Evolutionary conservation across 2,113 vertebrate species (phyloP), one percentile per base, ranked within the genome.

Genomic region (Puntigrus tetrazona): DNA sequence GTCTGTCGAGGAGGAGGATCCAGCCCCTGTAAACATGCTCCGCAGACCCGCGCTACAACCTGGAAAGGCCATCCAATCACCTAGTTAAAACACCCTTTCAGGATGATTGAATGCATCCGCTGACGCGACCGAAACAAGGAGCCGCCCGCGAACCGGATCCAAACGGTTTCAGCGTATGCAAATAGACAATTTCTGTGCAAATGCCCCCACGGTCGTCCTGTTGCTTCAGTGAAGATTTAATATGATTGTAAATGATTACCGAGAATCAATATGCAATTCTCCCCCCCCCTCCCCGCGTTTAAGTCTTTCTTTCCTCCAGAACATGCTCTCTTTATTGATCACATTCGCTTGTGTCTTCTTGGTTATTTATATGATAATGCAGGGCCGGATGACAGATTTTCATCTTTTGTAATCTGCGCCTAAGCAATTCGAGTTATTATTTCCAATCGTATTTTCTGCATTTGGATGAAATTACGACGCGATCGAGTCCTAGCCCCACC

Each of bases 311-410:
- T 70, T 70, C 65, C 77, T 41, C 69, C 52, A 57, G 36, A 73
- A 59, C 83, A 82, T 73, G 47, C 69, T 8, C 22, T 57, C 72
- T 55, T 61, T 86, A 90, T 83, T 86, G 88, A 90, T 87, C 67
- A 82, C 41, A 88, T 84, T 88, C 61, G 36, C 81, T 77, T 47
- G 34, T 59, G 83, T 75, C 36, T 86, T 83, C 72, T 45, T 65
- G 76, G 78, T 90, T 88, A 90, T 90, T 86, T 90, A 90, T 90
- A 90, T 90, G 89, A 67, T 88, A 88, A 90, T 90, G 79, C 78
- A 43, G 79, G 29, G n/a, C 55, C 69, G 79, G 47, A 82, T 85
- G 83, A 77, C 86, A 84, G 70, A 83, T 88, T 85, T 86, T 81
- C 81, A 70, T 88, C 85, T 86, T 55, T 76, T 86, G 85, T 86